Evolutionary conservation across 2,888 invertebrate species (phyloP).

Genomic region (Notodonta dromedarius): DNA sequence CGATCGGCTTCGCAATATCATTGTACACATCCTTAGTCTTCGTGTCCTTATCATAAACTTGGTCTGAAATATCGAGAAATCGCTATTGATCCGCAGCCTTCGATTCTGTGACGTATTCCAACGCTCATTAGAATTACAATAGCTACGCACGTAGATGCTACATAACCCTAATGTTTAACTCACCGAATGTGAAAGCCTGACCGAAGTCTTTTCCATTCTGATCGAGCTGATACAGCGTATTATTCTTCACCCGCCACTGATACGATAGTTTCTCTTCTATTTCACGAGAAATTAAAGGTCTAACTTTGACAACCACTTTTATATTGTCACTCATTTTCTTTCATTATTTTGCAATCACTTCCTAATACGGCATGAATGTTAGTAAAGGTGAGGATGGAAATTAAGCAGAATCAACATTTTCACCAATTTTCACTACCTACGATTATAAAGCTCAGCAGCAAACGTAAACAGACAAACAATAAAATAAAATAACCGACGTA

Average conservation of each 20-base stretch:
- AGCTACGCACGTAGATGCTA: constrained; percentile 11
- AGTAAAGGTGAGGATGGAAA: constrained; percentile 25
- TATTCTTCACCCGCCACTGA: constrained; percentile 86
- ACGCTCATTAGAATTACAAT: constrained; percentile 41
- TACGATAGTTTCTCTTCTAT: constrained; percentile 80
- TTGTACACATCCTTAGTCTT: constrained; percentile 87
- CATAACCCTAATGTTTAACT: constrained; percentile 48
- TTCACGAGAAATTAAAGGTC: constrained; percentile 87
- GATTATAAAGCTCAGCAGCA: constrained; percentile 10
- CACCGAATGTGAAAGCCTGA: constrained; percentile 68
- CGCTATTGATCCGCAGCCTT: constrained; percentile 28
- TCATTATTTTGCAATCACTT: constrained; percentile 36
- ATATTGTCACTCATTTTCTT: constrained; percentile 86
- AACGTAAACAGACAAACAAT: constrained; percentile 37
- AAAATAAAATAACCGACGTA: constrained; percentile 62
- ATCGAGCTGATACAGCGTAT: constrained; percentile 84
- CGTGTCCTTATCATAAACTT: constrained; percentile 86
- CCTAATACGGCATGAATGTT: constrained; percentile 28
- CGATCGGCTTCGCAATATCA: constrained; percentile 88
- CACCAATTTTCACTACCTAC: constrained; percentile 3
- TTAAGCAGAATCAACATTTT: constrained; percentile 25
- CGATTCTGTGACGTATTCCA: constrained; percentile 31
- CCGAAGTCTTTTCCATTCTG: constrained; percentile 71
- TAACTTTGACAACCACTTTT: constrained; percentile 90
- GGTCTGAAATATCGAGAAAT: constrained; percentile 82